These are phyloP conservation scores for Drosophila triauraria DNA, from an alignment of 1,140 invertebrate species.

Conservation along the genomic window DNA sequence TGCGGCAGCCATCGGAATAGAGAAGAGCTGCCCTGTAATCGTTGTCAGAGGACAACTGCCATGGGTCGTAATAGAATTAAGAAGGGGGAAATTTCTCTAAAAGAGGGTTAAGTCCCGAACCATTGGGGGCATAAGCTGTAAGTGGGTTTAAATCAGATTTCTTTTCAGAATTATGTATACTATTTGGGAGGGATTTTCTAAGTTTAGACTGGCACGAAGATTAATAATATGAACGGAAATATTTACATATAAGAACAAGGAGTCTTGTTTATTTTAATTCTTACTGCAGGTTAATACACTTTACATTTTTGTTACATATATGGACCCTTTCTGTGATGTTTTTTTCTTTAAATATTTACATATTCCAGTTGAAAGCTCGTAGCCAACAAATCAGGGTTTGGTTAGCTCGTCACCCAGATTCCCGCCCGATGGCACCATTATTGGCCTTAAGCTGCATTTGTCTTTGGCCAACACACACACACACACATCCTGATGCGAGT, in stretches of 20 bases:
- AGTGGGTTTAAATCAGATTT: not conserved
- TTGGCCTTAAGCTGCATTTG: slow-evolving; percentile 42
- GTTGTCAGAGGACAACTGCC: slow-evolving; percentile 19
- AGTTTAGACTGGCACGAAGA: not conserved
- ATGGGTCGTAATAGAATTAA: slow-evolving; percentile 9
- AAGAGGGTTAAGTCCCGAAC: slow-evolving; percentile 9
- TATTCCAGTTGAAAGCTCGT: slow-evolving; percentile 26
- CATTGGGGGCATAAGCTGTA: not conserved
- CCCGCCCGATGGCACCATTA: slow-evolving; percentile 33
- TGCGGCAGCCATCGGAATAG: slow-evolving; percentile 42
- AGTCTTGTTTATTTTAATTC: not conserved
- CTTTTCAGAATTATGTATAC: not conserved
- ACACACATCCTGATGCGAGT: slow-evolving; percentile 19
- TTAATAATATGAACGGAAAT: too few species aligned
- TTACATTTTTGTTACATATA: not conserved
- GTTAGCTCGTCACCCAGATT: slow-evolving; percentile 16
- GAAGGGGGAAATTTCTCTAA: slow-evolving; percentile 7
- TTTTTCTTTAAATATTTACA: slow-evolving; percentile 33
- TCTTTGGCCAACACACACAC: slow-evolving; percentile 49
- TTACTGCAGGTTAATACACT: not conserved
- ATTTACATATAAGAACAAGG: not conserved
- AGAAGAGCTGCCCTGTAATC: slow-evolving; percentile 34
- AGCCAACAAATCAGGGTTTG: slow-evolving; percentile 35
- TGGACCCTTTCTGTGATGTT: not conserved
- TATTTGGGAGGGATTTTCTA: not conserved